phyloP scores from a whole-genome alignment of 2,797 vertebrate species.

The Thunnus albacares region DNA sequence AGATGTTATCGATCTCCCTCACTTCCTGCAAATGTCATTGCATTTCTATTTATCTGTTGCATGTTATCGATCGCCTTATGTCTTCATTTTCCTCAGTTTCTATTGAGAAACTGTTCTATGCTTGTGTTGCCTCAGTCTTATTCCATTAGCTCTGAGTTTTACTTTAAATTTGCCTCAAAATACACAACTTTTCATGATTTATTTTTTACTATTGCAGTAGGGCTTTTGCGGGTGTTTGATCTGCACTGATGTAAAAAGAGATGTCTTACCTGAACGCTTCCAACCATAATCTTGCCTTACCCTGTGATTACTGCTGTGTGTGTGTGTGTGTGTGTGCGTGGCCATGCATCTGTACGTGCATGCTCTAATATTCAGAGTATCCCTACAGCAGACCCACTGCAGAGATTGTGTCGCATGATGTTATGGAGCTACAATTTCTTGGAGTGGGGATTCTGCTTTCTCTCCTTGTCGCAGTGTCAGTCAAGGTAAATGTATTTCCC shows the following conservation, averaged over 20 bases:
- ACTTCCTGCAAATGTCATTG: constrained; percentile 53
- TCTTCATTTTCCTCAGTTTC: constrained; percentile 18
- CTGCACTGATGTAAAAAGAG: not conserved
- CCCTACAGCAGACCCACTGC: constrained; percentile 66
- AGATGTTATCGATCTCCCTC: constrained; percentile 40
- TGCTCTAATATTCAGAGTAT: constrained; percentile 26
- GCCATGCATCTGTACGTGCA: not conserved
- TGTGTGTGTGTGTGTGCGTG: not conserved
- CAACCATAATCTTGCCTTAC: not conserved
- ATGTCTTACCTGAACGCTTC: not conserved
- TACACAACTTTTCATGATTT: not conserved
- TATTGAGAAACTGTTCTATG: not conserved
- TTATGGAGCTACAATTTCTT: constrained; percentile 70
- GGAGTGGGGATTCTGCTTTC: constrained; percentile 68
- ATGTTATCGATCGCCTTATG: not conserved
- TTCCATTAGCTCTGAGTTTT: not conserved
- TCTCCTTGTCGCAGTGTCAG: constrained; percentile 82
- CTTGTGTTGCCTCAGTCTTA: not conserved
- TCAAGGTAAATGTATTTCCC: constrained; percentile 80
- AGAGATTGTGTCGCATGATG: constrained; percentile 77
- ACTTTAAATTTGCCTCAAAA: not conserved
- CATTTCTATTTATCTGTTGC: constrained; percentile 37
- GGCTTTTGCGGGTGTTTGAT: not conserved
- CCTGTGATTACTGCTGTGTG: not conserved
- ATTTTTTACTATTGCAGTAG: not conserved